Conservation (phyloP, 2,797 vertebrate genomes). For the Mus minutoides region DNA sequence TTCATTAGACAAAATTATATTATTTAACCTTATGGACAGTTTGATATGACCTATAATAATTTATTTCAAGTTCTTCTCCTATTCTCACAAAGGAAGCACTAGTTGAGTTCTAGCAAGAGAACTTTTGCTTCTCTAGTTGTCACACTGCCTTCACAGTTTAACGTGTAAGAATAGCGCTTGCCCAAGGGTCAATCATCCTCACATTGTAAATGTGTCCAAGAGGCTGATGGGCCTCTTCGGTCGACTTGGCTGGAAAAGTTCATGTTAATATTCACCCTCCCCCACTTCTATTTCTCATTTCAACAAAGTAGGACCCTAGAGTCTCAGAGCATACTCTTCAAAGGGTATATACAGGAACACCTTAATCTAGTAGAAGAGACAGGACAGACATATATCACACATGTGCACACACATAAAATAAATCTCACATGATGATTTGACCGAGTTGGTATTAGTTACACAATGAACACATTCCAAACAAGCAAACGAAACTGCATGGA, state of each 20-base stretch:
- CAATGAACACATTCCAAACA: background rate
- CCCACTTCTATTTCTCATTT: background rate
- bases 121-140: background rate
- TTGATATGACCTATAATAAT: constrained; percentile 67
- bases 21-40: background rate
- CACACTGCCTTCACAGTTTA: constrained; percentile 62
- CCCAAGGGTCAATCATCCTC: constrained; percentile 55
- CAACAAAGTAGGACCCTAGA: background rate
- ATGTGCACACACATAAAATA: background rate
- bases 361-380: background rate
- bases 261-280: background rate
- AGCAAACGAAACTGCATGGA: background rate
- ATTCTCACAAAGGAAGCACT: constrained; percentile 63
- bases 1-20: background rate
- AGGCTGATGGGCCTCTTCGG: background rate
- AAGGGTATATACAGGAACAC: background rate
- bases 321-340: background rate
- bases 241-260: background rate
- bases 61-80: constrained; percentile 19
- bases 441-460: background rate
- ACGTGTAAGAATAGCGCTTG: constrained; percentile 68
- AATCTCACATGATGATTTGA: background rate
- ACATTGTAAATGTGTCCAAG: background rate
- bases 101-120: background rate
- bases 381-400: background rate